Evolutionary conservation across 2,113 vertebrate species (phyloP).

Genomic region (Hydrolagus affinis): DNA sequence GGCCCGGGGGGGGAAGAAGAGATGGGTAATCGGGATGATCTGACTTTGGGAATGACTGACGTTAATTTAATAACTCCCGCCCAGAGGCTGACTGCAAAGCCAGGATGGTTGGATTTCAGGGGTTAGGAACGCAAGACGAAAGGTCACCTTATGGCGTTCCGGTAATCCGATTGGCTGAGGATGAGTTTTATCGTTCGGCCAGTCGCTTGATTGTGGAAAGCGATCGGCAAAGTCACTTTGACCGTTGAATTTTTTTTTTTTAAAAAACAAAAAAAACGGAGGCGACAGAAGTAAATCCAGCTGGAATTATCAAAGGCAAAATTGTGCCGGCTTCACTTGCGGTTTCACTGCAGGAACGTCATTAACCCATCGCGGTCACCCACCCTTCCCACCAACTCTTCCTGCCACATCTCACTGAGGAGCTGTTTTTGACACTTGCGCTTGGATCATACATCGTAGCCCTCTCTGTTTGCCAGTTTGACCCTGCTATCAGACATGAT

Average conservation of each 20-base stretch:
- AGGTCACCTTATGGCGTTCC: neutral
- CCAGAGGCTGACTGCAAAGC: neutral
- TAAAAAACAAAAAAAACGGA: neutral
- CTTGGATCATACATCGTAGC: no score
- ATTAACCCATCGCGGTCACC: neutral
- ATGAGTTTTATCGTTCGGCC: conserved; percentile 2
- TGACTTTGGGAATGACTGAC: conserved; percentile 2
- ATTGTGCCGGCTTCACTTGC: no score
- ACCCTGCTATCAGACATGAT: no score
- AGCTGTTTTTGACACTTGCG: no score
- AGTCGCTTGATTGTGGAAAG: conserved; percentile 5
- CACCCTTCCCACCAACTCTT: neutral
- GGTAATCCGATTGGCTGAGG: conserved; percentile 18
- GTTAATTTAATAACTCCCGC: neutral
- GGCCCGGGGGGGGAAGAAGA: no score
- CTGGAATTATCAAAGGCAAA: conserved; percentile 26
- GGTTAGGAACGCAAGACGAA: neutral
- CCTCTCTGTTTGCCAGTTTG: no score
- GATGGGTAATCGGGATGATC: neutral
- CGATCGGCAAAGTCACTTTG: conserved; percentile 9
- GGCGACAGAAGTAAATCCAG: neutral
- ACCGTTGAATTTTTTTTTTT: neutral
- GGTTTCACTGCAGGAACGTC: neutral
- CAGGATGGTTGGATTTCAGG: neutral
- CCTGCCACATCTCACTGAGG: neutral